Percentiles rank a stretch among this genome's conserved stretches.
These are phyloP conservation scores for Corvus cornix DNA, from an alignment of 2,113 vertebrate species.

Conservation along the genomic window DNA sequence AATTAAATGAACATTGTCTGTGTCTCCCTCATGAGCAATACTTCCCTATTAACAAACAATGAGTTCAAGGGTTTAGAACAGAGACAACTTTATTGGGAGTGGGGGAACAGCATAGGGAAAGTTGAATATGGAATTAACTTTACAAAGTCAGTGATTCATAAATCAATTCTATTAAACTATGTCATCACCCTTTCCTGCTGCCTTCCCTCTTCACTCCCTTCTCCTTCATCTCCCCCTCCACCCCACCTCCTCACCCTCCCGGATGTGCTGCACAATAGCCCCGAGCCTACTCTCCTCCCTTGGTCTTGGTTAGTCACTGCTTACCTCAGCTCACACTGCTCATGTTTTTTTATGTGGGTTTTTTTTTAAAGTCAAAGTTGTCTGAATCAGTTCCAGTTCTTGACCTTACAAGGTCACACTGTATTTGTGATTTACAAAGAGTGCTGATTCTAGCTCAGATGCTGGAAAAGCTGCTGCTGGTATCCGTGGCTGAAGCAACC, in stretches of 20 bases:
- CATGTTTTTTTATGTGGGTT: neutral
- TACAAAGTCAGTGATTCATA: constrained; percentile 33
- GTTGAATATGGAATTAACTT: constrained; percentile 49
- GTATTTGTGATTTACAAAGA: neutral
- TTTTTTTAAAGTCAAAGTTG: neutral
- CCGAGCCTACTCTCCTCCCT: neutral
- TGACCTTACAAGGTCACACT: neutral
- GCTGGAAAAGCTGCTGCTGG: neutral
- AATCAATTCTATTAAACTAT: constrained; percentile 35
- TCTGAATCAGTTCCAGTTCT: neutral
- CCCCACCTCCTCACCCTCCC: neutral
- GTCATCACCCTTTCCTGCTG: constrained; percentile 38
- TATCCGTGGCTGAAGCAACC: neutral
- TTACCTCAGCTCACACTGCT: neutral
- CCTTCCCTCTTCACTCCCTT: neutral
- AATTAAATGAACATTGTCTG: constrained; percentile 39
- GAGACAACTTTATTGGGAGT: constrained; percentile 11
- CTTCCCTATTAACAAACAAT: constrained; percentile 57
- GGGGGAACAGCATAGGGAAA: neutral
- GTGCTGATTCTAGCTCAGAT: neutral
- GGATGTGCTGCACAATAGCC: neutral
- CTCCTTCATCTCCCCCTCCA: neutral
- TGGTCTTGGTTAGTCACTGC: constrained; percentile 20
- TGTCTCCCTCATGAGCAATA: constrained; percentile 54
- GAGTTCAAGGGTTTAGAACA: constrained; percentile 36